phyloP scores from a whole-genome alignment of 1,140 invertebrate species.

The Phymorhynchus buccinoides region DNA sequence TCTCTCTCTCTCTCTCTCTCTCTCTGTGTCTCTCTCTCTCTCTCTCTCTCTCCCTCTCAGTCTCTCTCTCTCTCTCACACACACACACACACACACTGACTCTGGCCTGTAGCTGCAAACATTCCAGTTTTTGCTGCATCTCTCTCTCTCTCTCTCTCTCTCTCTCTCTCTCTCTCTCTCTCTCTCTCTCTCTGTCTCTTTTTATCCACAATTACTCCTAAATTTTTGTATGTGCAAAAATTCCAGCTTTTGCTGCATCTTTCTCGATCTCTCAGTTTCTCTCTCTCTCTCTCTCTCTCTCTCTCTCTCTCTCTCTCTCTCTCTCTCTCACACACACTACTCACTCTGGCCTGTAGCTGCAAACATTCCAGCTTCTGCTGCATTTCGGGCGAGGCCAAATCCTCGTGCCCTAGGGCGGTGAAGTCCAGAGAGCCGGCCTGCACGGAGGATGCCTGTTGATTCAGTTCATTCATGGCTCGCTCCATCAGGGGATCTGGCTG shows the following conservation, averaged over 20 bases:
- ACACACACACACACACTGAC: too few species aligned
- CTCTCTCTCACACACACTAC: too few species aligned
- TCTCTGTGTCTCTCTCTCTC: too few species aligned
- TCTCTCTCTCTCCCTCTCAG: neutral
- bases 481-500: slow-evolving; percentile 45
- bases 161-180: too few species aligned
- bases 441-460: slow-evolving; percentile 30
- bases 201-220: neutral
- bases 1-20: too few species aligned
- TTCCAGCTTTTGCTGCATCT: too few species aligned
- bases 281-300: neutral
- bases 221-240: neutral
- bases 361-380: slow-evolving; percentile 66
- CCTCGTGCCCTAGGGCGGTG: slow-evolving; percentile 24
- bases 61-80: neutral
- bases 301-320: neutral
- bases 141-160: too few species aligned
- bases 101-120: slow-evolving; percentile 67
- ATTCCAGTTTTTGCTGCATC: slow-evolving; percentile 63
- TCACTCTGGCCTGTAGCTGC: slow-evolving; percentile 66
- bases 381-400: slow-evolving; percentile 53
- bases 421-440: slow-evolving; percentile 36
- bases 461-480: slow-evolving; percentile 42
- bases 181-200: too few species aligned
- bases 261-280: too few species aligned